Conservation (phyloP, 30 jellyfish, hydroid and myxozoan species). For the Haliclystus octoradiatus region DNA sequence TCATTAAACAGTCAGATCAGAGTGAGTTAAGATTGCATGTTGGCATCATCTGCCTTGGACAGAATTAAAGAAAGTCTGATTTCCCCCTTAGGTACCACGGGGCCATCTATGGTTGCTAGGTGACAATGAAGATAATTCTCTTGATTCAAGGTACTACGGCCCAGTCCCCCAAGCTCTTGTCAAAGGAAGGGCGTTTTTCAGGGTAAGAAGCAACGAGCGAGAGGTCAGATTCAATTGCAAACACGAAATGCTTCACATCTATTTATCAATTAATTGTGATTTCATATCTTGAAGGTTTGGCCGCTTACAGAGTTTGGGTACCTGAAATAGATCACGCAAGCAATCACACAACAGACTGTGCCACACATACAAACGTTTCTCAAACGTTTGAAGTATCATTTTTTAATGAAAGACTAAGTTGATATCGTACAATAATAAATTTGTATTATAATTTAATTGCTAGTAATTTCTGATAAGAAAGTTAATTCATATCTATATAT, state of each 20-base stretch:
- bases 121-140: slow-evolving; percentile 67
- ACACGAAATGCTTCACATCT: too few relatives aligned
- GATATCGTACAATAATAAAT: too few relatives aligned
- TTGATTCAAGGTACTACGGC: slow-evolving; percentile 84
- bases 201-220: slow-evolving; percentile 29
- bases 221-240: too few relatives aligned
- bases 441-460: too few relatives aligned
- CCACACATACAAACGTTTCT: too few relatives aligned
- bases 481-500: too few relatives aligned
- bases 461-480: too few relatives aligned
- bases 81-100: slow-evolving; percentile 47
- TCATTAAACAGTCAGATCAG: slow-evolving; percentile 20
- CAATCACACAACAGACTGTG: not conserved
- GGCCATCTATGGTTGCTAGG: slow-evolving; percentile 97
- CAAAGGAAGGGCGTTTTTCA: slow-evolving; percentile 66
- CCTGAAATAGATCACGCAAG: not conserved
- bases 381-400: too few relatives aligned
- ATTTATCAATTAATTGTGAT: too few relatives aligned
- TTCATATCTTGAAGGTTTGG: slow-evolving; percentile 24
- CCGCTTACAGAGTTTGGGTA: slow-evolving; percentile 39
- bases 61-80: not conserved
- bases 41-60: not conserved
- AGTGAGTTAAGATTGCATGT: slow-evolving; percentile 11
- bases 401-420: too few relatives aligned
- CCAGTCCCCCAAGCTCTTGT: slow-evolving; percentile 86